Evolutionary conservation across 2,797 vertebrate genomes (phyloP).

Genomic region (Xenopus petersii): DNA sequence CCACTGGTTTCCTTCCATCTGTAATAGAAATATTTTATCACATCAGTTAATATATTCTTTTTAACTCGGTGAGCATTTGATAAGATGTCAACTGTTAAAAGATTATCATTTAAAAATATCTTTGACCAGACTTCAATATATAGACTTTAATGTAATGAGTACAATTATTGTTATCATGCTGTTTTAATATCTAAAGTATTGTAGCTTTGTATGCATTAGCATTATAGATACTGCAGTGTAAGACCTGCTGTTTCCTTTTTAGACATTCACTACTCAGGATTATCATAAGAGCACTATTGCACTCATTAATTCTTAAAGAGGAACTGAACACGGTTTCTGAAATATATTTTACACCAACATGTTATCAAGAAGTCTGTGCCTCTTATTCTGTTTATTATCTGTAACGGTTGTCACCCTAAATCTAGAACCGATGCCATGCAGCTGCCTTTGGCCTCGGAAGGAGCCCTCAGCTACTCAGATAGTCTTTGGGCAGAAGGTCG

Average conservation of each 20-base stretch:
- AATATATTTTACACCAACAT: too few relatives aligned
- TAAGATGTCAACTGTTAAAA: conserved; percentile 20
- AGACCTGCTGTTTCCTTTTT: neutral
- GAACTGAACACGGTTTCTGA: too few relatives aligned
- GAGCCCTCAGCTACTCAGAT: too few relatives aligned
- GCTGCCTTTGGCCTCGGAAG: too few relatives aligned
- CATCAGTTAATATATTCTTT: conserved; percentile 6
- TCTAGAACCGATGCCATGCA: too few relatives aligned
- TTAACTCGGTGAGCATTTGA: conserved; percentile 12
- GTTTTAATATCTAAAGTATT: conserved; percentile 7
- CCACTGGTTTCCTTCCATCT: neutral
- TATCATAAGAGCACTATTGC: too few relatives aligned
- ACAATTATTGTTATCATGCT: conserved; percentile 36
- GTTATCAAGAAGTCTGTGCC: too few relatives aligned
- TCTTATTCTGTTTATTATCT: too few relatives aligned
- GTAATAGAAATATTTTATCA: conserved; percentile 17
- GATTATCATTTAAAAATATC: conserved; percentile 8
- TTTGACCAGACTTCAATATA: neutral
- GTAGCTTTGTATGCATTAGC: conserved; percentile 12
- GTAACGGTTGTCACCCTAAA: too few relatives aligned
- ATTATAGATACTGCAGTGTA: neutral
- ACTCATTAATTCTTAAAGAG: too few relatives aligned
- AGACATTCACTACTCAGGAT: too few relatives aligned
- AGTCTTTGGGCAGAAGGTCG: too few relatives aligned
- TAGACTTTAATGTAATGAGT: conserved; percentile 8